Evolutionary conservation across 2,888 invertebrate species (phyloP), one percentile per base, ranked within the genome.

Genomic region (Junonia oenone): DNA sequence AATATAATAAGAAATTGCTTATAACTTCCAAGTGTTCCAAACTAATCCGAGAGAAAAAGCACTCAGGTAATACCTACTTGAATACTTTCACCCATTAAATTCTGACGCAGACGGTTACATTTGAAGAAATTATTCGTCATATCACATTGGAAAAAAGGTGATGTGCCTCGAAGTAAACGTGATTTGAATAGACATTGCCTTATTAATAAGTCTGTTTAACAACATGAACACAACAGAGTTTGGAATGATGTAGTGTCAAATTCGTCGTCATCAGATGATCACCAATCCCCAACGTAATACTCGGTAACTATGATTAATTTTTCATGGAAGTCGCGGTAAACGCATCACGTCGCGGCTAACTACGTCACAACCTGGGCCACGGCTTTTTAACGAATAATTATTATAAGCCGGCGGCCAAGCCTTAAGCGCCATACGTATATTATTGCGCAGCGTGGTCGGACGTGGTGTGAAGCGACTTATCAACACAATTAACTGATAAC

Each of bases 401-500:
- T 63, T 60, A 71, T 73, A 73, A 73, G 69, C 72, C 65, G 65
- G 59, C 65, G 66, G 61, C 56, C 46, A 50, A 59, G 61, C 61
- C 64, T 67, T 65, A 67, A 63, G 71, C 68, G 65, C 71, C 83
- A 85, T 66, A 83, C 77, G 83, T 81, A 75, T 64, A 62, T 58
- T 60, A 68, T 65, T 54, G 71, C 66, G 68, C 71, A 67, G 59
- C 61, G 63, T 67, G 68, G 67, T 50, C 72, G 70, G 75, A 69
- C 78, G 82, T 64, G 55, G 59, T 59, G 70, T 78, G 75, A 76
- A 73, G 43, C n/a, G 72, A 40, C 63, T 72, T 81, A 78, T 79
- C 78, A 73, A 51, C 63, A 71, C 66, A 73, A 76, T 76, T 80
- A 73, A 76, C 65, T 75, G 81, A 81, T 85, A 81, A 74, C 73